A percentile compares a stretch with the other conserved stretches of the same genome.
Evolutionary conservation across 2,888 invertebrate genomes (phyloP).

Genomic region (Endomychus coccineus): DNA sequence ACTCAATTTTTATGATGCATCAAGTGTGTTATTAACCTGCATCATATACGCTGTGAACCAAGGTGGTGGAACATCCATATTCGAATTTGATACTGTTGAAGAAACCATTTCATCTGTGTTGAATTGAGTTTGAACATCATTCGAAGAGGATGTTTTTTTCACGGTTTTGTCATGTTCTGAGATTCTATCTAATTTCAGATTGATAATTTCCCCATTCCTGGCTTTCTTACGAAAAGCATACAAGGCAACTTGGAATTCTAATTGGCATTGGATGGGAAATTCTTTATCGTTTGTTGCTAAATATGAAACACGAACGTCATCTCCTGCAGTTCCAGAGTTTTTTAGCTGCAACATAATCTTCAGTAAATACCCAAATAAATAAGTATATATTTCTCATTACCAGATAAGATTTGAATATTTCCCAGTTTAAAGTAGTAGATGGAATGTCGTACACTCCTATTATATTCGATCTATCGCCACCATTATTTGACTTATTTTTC

Average conservation of each 20-base stretch:
- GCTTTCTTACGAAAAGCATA: slow-evolving; percentile 39
- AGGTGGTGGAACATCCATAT: slow-evolving; percentile 30
- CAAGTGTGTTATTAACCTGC: slow-evolving; percentile 24
- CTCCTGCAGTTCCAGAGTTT: slow-evolving; percentile 40
- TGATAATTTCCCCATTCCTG: slow-evolving; percentile 37
- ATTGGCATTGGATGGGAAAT: slow-evolving; percentile 42
- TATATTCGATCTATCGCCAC: slow-evolving; percentile 36
- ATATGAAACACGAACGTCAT: slow-evolving; percentile 42
- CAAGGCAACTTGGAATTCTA: slow-evolving; percentile 43
- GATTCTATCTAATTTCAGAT: slow-evolving; percentile 37
- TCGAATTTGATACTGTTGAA: slow-evolving; percentile 10
- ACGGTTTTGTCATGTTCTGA: slow-evolving; percentile 18
- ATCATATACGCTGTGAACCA: slow-evolving; percentile 41
- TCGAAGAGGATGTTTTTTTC: slow-evolving; percentile 18
- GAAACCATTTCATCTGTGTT: slow-evolving; percentile 20
- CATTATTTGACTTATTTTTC: slow-evolving; percentile 38
- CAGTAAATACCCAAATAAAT: neutral
- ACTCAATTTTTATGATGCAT: neutral
- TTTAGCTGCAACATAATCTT: slow-evolving; percentile 35
- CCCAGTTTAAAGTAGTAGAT: slow-evolving; percentile 41
- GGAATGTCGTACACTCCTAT: slow-evolving; percentile 44
- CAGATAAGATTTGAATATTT: slow-evolving; percentile 44
- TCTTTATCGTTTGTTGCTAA: slow-evolving; percentile 40
- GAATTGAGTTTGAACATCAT: slow-evolving; percentile 32
- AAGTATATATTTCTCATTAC: slow-evolving; percentile 28